Evolutionary conservation across 2,797 vertebrate species (phyloP).

Genomic region (Periparus ater): DNA sequence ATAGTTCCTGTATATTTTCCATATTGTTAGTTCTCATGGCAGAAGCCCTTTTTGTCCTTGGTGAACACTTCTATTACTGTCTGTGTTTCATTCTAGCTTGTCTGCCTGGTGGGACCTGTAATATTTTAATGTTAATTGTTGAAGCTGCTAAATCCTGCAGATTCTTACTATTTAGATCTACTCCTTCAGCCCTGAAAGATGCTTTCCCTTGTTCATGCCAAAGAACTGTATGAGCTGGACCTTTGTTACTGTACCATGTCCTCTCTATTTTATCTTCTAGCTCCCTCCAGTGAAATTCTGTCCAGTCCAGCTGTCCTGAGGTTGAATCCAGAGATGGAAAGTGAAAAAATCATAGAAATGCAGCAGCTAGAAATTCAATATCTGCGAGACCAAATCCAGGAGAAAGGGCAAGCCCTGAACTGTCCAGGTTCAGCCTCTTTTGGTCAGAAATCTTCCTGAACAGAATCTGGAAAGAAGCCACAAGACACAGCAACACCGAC

Average conservation of each 20-base stretch:
- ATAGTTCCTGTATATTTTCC: not conserved
- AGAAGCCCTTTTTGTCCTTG: not conserved
- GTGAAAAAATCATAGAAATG: constrained; percentile 80
- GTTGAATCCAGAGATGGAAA: constrained; percentile 78
- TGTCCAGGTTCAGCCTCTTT: constrained; percentile 23
- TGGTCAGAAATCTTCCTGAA: constrained; percentile 60
- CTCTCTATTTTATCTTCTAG: constrained; percentile 56
- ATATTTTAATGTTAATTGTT: not conserved
- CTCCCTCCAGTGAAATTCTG: not conserved
- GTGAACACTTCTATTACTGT: not conserved
- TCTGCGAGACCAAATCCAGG: constrained; percentile 76
- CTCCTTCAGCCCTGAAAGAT: not conserved
- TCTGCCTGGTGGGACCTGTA: not conserved
- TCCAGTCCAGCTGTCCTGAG: constrained; percentile 35
- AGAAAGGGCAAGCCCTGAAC: constrained; percentile 46
- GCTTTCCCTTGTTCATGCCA: not conserved
- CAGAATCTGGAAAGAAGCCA: not conserved
- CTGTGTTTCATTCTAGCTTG: not conserved
- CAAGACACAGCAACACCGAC: constrained; percentile 9
- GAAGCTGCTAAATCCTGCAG: not conserved
- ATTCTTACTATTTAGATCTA: not conserved
- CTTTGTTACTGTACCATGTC: not conserved
- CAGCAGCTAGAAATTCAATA: constrained; percentile 82
- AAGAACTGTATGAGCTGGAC: not conserved
- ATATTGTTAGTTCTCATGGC: not conserved